Conservation (phyloP, 2,113 vertebrate species). For the Malurus elegans region DNA sequence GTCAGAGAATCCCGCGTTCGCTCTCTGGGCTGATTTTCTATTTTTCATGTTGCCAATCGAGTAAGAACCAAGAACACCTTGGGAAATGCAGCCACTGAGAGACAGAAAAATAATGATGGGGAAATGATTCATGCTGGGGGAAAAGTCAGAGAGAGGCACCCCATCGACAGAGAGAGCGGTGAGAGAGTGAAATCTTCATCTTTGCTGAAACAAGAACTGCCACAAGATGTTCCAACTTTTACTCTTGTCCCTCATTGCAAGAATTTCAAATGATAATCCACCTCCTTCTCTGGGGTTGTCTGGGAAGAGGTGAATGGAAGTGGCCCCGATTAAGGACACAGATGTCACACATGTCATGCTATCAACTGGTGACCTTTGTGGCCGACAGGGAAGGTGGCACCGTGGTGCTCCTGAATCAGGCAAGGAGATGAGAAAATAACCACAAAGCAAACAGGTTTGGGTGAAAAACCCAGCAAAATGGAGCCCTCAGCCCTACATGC, state of each 20-base stretch:
- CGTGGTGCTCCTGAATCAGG: not conserved
- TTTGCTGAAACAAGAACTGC: not conserved
- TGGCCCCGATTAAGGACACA: conserved; percentile 46
- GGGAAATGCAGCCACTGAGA: conserved; percentile 12
- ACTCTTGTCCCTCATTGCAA: not conserved
- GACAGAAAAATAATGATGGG: not conserved
- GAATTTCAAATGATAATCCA: not conserved
- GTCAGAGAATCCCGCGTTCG: not conserved
- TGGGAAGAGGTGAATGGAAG: conserved; percentile 36
- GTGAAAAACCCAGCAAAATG: not conserved
- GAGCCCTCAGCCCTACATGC: conserved; percentile 37
- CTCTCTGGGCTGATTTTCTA: not conserved
- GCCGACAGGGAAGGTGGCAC: not conserved
- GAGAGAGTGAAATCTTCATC: not conserved
- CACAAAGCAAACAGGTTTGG: not conserved
- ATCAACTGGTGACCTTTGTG: not conserved
- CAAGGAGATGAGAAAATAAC: not conserved
- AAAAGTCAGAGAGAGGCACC: not conserved
- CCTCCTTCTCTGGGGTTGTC: not conserved
- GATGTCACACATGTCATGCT: conserved; percentile 17
- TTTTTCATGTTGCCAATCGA: not conserved
- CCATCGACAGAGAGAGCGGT: not conserved
- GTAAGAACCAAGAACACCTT: conserved; percentile 17
- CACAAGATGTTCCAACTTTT: conserved; percentile 27
- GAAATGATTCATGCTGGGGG: conserved; percentile 2